These are phyloP conservation scores for Centrocercus urophasianus DNA, from an alignment of 2,113 vertebrate species.

Conservation along the genomic window DNA sequence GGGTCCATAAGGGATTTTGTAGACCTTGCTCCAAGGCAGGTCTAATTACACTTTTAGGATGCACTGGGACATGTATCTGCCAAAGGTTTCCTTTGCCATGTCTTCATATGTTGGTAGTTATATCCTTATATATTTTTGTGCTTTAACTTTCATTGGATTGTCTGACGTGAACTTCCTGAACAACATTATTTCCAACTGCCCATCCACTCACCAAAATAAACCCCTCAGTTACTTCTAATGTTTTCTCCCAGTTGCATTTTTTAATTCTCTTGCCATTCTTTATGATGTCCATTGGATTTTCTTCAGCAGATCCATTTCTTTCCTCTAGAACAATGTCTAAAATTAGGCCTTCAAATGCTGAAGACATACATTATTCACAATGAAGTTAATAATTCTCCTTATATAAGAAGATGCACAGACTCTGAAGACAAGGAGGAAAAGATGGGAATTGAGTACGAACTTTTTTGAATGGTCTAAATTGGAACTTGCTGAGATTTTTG, in stretches of 20 bases:
- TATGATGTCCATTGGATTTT: background rate
- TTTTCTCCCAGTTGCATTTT: background rate
- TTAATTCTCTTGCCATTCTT: background rate
- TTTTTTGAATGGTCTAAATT: background rate
- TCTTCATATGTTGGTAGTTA: accelerated
- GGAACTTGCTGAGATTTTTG: background rate
- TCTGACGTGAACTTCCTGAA: background rate
- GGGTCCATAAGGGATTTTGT: background rate
- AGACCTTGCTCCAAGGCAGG: background rate
- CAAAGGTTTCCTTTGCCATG: accelerated
- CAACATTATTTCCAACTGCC: background rate
- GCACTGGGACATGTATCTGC: accelerated
- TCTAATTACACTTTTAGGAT: background rate
- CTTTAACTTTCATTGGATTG: background rate
- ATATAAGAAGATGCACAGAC: background rate
- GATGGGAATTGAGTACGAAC: background rate
- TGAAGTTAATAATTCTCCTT: background rate
- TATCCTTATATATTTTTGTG: background rate
- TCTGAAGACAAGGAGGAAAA: background rate
- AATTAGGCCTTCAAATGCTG: background rate
- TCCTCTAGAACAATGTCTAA: background rate
- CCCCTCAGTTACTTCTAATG: background rate
- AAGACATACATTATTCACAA: background rate
- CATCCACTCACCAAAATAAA: background rate
- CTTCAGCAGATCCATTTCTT: background rate